Evolutionary conservation across 2,888 invertebrate genomes (phyloP).

Genomic region (Drosophila bunnanda): DNA sequence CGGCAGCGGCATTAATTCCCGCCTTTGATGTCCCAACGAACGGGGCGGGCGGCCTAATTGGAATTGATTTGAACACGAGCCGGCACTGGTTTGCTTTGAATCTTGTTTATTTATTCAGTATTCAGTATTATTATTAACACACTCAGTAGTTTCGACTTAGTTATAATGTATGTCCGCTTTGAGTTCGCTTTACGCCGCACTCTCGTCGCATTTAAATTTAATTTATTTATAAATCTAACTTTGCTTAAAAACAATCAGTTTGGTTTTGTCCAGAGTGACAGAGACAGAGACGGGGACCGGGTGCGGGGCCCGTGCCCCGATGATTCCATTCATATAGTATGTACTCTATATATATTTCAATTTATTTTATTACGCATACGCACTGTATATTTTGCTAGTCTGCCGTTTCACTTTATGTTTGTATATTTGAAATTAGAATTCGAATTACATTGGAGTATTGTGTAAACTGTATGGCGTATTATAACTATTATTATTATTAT

Average conservation of each 20-base stretch:
- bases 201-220: conserved; percentile 38
- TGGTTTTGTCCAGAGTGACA: conserved; percentile 62
- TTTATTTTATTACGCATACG: conserved; percentile 69
- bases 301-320: background rate
- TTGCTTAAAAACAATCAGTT: conserved; percentile 76
- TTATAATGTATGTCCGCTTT: conserved; percentile 67
- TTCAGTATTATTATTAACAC: conserved; percentile 72
- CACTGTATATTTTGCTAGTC: conserved; percentile 77
- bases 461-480: conserved; percentile 50
- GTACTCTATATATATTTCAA: conserved; percentile 38
- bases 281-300: conserved; percentile 37
- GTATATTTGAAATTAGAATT: conserved; percentile 69
- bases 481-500: conserved; percentile 44
- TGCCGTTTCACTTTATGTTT: conserved; percentile 48
- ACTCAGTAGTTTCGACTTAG: conserved; percentile 78
- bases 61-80: conserved; percentile 43
- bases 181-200: conserved; percentile 41
- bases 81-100: conserved; percentile 42
- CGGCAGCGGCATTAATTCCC: conserved; percentile 33
- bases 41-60: conserved; percentile 28
- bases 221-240: conserved; percentile 63
- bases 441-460: conserved; percentile 59
- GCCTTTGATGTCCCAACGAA: conserved; percentile 29
- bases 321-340: conserved; percentile 32
- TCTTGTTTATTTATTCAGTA: conserved; percentile 74